Base-by-base conservation (phyloP, 2,888 invertebrate genomes). In the Leptothorax acervorum region DNA sequence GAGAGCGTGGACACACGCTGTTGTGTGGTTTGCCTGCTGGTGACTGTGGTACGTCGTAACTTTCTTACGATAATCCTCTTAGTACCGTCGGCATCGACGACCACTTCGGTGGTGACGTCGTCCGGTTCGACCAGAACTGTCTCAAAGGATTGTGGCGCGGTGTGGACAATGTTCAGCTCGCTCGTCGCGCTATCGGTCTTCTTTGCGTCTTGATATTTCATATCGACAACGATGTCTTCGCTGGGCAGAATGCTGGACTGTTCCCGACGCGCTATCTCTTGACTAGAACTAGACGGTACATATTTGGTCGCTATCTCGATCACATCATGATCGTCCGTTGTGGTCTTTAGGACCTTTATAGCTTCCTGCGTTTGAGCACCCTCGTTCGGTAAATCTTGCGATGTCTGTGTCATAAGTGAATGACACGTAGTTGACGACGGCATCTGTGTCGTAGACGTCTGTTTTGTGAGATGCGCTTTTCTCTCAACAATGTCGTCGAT, bases 51-150 rank as follows among this genome's bases (percentile, higher is more conserved):
- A 91, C 96, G 96, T 78, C 97, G 96, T 6, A 97, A 93, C 94
- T 97, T 98, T 88, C 96, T 97, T 0, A 98, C 97, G 82, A 98
- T 97, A 73, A 98, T 97, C 89, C 97, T 96, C 92, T 97, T 97
- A 0, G 97, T 97, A 5, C 98, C 98, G 93, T 98, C 98, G 28
- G 97, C 96, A 91, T 97, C 97, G 0, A 97, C 96, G 0, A 97
- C 96, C 3, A 98, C 97, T 95, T 97, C 97, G 0, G 98, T 98
- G 0, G 97, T 97, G 1, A 97, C 97, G 93, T 97, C 97, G 93
- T 97, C 97, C 0, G 98, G 98, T 93, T 98, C 97, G 0, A 97
- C 96, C 93, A 98, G 96, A 5, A 97, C 96, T 0, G 98, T 98
- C 94, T 98, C 98, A 92, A 98, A 98, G 0, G 97, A 96, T 90